Evolutionary conservation across 2,797 vertebrate species (phyloP), one percentile per base, ranked within the genome.

Genomic region (Pseudochirops cupreus): DNA sequence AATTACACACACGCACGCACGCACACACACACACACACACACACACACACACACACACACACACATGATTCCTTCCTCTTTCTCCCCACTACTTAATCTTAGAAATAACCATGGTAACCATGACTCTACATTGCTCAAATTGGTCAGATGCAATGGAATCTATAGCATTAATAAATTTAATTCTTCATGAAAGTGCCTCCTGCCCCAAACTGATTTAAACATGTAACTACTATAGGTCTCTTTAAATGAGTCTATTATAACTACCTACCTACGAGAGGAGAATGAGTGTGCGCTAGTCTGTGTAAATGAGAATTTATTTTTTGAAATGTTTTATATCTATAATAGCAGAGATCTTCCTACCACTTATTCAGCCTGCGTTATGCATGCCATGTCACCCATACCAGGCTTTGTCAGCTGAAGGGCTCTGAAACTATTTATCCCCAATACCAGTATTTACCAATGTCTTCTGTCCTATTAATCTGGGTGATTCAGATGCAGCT

Each of bases 391-490:
- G 10, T 50, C 52, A 54, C 53, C 24, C 57, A 91, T 0, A 95
- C n/a, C 56, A 96, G 0, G 0, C 0, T 54, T 93, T 92, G 92
- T 53, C 94, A 97, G 26, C 18, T 92, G 74, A 97, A 95, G 21
- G 28, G 2, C 31, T 95, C 96, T 92, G n/a, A 82, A 92, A 21
- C 24, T 87, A 0, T 94, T 96, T 95, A 94, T 95, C 26, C 92
- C 92, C 39, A 96, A 55, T 92, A 93, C 53, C 96, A 94, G 94
- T 96, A 96, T 97, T 97, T 96, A 92, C 93, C 31, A 95, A 28
- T 93, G 10, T 89, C 93, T 97, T 96, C 93, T 96, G 2, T 24
- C 26, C n/a, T n/a, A 74, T 93, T 94, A 97, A 97, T 97, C 91
- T 55, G 67, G 89, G 13, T 28, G 94, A 95, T 93, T 97, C 31